Percentiles rank a stretch among this genome's conserved stretches.
These are phyloP conservation scores for Watsonalla cultraria DNA, from an alignment of 2,888 invertebrate species.

Conservation along the genomic window DNA sequence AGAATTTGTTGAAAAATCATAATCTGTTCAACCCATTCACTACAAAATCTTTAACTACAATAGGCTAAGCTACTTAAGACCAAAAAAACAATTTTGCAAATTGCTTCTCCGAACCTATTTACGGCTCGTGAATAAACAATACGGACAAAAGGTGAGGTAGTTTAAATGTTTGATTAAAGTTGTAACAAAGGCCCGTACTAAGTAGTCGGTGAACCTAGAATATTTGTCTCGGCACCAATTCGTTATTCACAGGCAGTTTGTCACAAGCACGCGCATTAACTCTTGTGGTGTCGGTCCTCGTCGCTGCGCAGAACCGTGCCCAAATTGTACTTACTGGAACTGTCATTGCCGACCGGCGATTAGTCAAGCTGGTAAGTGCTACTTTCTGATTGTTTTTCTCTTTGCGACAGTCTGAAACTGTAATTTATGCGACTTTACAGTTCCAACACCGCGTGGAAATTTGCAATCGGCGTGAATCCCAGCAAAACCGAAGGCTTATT, in stretches of 20 bases:
- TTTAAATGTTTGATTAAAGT: background rate
- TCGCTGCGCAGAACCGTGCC: constrained; percentile 41
- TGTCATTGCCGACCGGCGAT: constrained; percentile 71
- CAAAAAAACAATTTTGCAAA: background rate
- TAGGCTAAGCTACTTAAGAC: background rate
- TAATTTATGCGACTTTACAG: constrained; percentile 78
- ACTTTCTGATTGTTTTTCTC: constrained; percentile 75
- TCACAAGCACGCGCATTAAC: constrained; percentile 47
- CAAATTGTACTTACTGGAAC: constrained; percentile 48
- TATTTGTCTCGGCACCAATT: constrained; percentile 24
- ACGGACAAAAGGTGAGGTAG: background rate
- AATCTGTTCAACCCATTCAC: too few species aligned
- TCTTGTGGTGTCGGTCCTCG: constrained; percentile 34
- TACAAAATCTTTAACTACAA: background rate
- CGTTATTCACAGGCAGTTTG: constrained; percentile 44
- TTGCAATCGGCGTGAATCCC: constrained; percentile 71
- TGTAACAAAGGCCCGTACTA: background rate
- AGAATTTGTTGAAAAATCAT: too few species aligned
- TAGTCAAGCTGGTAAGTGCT: constrained; percentile 75
- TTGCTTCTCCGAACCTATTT: background rate
- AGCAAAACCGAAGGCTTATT: constrained; percentile 77
- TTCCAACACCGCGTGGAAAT: constrained; percentile 65
- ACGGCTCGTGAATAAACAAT: constrained; percentile 12
- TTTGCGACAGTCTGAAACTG: constrained; percentile 61
- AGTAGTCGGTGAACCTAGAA: constrained; percentile 1